Evolutionary conservation across 2,113 vertebrate species (phyloP).

Genomic region (Hucho hucho): DNA sequence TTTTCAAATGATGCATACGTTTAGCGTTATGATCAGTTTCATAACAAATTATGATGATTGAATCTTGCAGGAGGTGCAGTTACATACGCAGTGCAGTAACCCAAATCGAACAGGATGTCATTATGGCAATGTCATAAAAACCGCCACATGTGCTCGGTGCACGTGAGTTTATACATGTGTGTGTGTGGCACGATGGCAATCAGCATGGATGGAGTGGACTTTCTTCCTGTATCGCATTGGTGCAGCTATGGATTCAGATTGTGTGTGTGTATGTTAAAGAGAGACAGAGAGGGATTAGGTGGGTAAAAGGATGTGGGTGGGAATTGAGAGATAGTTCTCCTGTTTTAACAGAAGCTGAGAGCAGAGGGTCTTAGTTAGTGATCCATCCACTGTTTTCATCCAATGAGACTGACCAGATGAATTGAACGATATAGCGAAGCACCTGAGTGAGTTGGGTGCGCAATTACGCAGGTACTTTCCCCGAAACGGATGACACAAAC

Average conservation of each 20-base stretch:
- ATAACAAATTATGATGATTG: slow-evolving; percentile 39
- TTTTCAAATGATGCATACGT: slow-evolving; percentile 24
- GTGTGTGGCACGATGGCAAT: slow-evolving; percentile 38
- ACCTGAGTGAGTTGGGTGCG: too few relatives aligned
- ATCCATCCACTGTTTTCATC: not conserved
- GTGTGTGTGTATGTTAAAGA: not conserved
- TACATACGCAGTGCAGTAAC: slow-evolving; percentile 12
- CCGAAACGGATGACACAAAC: too few relatives aligned
- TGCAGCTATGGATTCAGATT: slow-evolving; percentile 75
- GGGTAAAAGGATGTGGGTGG: slow-evolving; percentile 13
- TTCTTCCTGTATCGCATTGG: slow-evolving; percentile 46
- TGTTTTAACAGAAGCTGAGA: not conserved
- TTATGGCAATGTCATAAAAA: slow-evolving; percentile 30
- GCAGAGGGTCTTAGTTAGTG: slow-evolving; percentile 21
- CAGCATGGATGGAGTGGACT: slow-evolving; percentile 51
- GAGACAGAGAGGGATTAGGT: not conserved
- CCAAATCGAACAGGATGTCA: slow-evolving; percentile 45
- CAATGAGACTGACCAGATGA: slow-evolving; percentile 42
- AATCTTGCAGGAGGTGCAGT: slow-evolving; percentile 18
- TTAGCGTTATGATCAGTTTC: slow-evolving; percentile 38
- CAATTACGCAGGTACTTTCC: too few relatives aligned
- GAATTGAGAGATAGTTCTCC: not conserved
- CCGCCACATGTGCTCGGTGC: slow-evolving; percentile 35
- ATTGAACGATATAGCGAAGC: too few relatives aligned
- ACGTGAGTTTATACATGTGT: slow-evolving; percentile 33